phyloP scores from a whole-genome alignment of 2,888 invertebrate genomes.

The Drosophila formosana region DNA sequence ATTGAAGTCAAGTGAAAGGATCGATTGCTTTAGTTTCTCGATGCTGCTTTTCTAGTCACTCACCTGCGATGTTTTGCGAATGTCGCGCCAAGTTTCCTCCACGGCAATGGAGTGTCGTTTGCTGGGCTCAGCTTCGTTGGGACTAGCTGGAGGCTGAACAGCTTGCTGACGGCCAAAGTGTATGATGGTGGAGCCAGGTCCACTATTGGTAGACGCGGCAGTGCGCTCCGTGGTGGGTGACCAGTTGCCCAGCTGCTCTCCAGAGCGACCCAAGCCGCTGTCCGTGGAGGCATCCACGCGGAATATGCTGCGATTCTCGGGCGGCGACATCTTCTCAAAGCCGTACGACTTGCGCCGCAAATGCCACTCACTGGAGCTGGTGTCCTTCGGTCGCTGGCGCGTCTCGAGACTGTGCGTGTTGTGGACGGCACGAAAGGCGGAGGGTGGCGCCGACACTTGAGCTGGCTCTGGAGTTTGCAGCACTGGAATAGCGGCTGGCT shows the following conservation, averaged over 20 bases:
- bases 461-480: conserved; percentile 21
- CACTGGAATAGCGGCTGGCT: conserved; percentile 28
- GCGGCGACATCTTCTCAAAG: conserved; percentile 87
- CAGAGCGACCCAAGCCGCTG: conserved; percentile 91
- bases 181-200: conserved; percentile 80
- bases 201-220: conserved; percentile 42
- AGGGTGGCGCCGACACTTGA: conserved; percentile 35
- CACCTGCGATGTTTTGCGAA: conserved; percentile 84
- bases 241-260: conserved; percentile 88
- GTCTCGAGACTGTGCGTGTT: conserved; percentile 83
- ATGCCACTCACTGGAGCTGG: conserved; percentile 88
- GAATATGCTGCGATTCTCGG: conserved; percentile 81
- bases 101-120: conserved; percentile 88
- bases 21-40: too few species aligned
- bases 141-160: conserved; percentile 11
- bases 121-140: conserved; percentile 61
- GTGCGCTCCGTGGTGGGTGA: conserved; percentile 83
- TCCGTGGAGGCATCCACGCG: conserved; percentile 92
- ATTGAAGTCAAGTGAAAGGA: too few species aligned
- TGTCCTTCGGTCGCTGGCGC: conserved; percentile 81
- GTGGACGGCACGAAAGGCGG: conserved; percentile 68
- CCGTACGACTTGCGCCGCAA: conserved; percentile 92
- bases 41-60: not conserved
- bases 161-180: conserved; percentile 76
- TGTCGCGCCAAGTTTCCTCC: conserved; percentile 86